These are phyloP conservation scores for Orchesella flavescens DNA, from an alignment of 2,888 invertebrate species.

Conservation along the genomic window DNA sequence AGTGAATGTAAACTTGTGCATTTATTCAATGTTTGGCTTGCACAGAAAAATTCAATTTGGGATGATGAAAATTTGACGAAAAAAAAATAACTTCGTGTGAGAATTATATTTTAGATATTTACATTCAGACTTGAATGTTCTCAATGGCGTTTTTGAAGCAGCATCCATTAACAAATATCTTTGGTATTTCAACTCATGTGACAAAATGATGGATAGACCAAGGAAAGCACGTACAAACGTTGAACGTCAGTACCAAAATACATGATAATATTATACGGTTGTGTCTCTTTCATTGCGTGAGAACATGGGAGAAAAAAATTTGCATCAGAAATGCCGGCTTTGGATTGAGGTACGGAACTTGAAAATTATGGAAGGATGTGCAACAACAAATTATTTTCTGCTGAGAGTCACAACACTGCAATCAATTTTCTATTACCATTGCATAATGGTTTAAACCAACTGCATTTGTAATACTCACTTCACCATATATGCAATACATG, in stretches of 20 bases:
- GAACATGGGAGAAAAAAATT: neutral
- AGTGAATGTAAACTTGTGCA: neutral
- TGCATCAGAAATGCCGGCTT: too few relatives aligned
- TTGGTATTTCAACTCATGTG: neutral
- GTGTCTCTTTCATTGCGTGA: neutral
- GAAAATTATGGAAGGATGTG: conserved; percentile 4
- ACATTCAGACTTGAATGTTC: too few relatives aligned
- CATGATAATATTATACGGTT: too few relatives aligned
- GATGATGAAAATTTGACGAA: neutral
- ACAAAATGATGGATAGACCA: neutral
- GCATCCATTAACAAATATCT: too few relatives aligned
- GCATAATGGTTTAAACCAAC: too few relatives aligned
- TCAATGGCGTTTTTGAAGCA: too few relatives aligned
- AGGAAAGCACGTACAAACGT: neutral
- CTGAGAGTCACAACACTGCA: too few relatives aligned
- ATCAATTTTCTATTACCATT: too few relatives aligned
- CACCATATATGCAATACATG: too few relatives aligned
- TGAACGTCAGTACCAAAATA: neutral
- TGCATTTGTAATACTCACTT: too few relatives aligned
- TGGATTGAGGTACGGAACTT: neutral
- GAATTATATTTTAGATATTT: too few relatives aligned
- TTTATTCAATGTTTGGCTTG: too few relatives aligned
- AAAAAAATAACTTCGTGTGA: neutral
- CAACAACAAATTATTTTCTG: neutral
- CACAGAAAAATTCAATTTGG: neutral